Conservation (phyloP, 2,888 invertebrate species). For the Microchrysa polita region DNA sequence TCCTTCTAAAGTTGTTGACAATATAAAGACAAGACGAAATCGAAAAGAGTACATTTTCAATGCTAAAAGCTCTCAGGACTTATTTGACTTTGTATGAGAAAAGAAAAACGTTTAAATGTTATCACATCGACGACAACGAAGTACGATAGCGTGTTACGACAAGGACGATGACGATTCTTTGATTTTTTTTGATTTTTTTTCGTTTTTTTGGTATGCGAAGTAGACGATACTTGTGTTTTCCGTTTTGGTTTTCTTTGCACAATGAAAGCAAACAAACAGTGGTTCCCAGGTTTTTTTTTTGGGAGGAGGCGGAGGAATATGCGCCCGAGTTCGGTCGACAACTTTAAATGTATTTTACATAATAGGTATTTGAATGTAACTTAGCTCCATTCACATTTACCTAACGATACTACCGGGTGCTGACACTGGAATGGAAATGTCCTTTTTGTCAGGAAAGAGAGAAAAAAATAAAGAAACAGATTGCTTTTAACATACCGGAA, state of each 20-base stretch:
- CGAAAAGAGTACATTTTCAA: slow-evolving; percentile 36
- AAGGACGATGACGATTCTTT: slow-evolving; percentile 20
- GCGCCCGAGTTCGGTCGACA: neutral
- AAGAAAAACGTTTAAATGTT: slow-evolving; percentile 42
- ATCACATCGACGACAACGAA: slow-evolving; percentile 26
- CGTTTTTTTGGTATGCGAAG: no score
- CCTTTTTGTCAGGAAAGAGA: slow-evolving; percentile 14
- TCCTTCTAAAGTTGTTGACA: slow-evolving; percentile 37
- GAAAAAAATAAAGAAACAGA: slow-evolving; percentile 31
- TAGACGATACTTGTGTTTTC: neutral
- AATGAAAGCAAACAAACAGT: no score
- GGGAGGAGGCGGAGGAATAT: no score
- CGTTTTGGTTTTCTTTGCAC: neutral
- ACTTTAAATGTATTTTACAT: slow-evolving; percentile 40
- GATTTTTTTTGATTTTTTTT: no score
- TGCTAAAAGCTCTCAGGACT: slow-evolving; percentile 43
- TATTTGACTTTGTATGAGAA: slow-evolving; percentile 42
- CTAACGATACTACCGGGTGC: slow-evolving; percentile 37
- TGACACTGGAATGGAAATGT: slow-evolving; percentile 20
- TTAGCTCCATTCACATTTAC: slow-evolving; percentile 24
- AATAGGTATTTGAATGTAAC: slow-evolving; percentile 41
- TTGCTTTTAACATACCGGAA: neutral
- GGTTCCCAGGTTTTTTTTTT: no score
- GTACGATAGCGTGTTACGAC: no score
- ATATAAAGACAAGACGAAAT: slow-evolving; percentile 37